These are phyloP conservation scores for Helobdella robusta DNA, from an alignment of 2,888 invertebrate genomes.

Conservation along the genomic window DNA sequence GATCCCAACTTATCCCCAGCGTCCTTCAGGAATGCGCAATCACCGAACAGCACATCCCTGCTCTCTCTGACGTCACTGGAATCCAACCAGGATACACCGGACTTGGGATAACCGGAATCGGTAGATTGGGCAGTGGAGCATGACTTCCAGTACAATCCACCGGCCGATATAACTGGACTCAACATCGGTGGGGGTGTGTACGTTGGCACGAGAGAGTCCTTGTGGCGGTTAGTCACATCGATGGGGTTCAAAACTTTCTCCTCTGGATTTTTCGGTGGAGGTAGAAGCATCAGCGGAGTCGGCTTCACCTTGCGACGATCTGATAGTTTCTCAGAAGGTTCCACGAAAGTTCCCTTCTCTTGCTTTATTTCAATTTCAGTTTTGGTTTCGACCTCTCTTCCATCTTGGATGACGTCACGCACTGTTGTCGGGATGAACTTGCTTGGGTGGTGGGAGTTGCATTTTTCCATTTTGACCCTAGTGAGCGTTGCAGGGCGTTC, in stretches of 20 bases:
- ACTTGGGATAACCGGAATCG: neutral
- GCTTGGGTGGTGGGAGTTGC: too few relatives aligned
- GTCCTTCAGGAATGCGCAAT: too few relatives aligned
- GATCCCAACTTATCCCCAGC: neutral
- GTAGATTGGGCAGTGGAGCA: slow-evolving; percentile 30
- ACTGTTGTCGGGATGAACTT: too few relatives aligned
- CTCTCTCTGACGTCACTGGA: neutral
- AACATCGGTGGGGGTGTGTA: slow-evolving; percentile 91
- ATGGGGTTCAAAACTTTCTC: slow-evolving; percentile 21
- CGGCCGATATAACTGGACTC: slow-evolving; percentile 77
- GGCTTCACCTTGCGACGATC: neutral
- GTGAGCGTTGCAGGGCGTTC: too few relatives aligned
- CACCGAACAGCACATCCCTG: slow-evolving; percentile 1
- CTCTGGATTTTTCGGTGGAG: neutral
- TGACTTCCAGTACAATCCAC: slow-evolving; percentile 65
- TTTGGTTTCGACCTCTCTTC: too few relatives aligned
- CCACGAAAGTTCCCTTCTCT: neutral
- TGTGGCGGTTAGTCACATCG: slow-evolving; percentile 24
- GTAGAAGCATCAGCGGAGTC: neutral
- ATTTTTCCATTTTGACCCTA: too few relatives aligned
- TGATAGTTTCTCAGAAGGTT: slow-evolving; percentile 8
- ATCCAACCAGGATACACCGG: neutral
- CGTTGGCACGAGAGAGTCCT: slow-evolving; percentile 48
- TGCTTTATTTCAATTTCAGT: neutral
- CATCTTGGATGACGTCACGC: too few relatives aligned